These are phyloP conservation scores for Dendrocincla fuliginosa DNA, from an alignment of 2,797 vertebrate species.

Conservation along the genomic window DNA sequence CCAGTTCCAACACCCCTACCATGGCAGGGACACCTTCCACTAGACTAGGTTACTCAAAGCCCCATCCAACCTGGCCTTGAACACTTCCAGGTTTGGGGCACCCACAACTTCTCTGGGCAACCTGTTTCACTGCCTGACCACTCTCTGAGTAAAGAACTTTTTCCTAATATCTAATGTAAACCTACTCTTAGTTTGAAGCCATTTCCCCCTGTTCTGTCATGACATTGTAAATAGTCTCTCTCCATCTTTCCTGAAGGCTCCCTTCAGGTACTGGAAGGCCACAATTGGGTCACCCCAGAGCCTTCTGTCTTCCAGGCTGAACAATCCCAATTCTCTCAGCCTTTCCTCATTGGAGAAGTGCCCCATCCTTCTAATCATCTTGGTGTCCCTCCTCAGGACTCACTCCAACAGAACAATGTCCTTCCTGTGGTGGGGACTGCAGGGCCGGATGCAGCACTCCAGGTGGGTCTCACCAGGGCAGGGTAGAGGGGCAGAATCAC, in stretches of 20 bases:
- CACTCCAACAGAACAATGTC: rapidly evolving
- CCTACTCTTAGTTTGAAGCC: neutral
- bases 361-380: neutral
- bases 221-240: neutral
- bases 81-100: neutral
- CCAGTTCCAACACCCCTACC: neutral
- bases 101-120: neutral
- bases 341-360: neutral
- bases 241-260: no score
- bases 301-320: neutral
- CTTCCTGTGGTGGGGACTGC: neutral
- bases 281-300: neutral
- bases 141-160: neutral
- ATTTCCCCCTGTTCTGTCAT: neutral
- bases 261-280: neutral
- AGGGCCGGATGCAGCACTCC: neutral
- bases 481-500: neutral
- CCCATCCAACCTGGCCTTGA: neutral
- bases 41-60: neutral
- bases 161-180: neutral
- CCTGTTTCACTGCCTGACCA: neutral
- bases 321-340: neutral
- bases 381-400: neutral
- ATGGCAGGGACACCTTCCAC: neutral
- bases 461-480: neutral